Evolutionary conservation across 1,140 invertebrate genomes (phyloP).

Genomic region (Diuraphis noxia): DNA sequence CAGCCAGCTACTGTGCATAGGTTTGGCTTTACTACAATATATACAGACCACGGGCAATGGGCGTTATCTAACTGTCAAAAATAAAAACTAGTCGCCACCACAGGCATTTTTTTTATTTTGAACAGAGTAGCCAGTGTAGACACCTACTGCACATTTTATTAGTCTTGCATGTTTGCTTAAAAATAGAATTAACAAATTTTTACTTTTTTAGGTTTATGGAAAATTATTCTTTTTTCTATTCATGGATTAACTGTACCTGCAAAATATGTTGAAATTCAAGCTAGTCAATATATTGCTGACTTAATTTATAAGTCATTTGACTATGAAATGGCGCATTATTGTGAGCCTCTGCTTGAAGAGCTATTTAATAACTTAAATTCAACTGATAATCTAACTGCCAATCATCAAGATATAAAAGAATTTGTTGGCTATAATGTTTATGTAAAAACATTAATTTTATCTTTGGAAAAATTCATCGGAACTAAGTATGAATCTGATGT

Average conservation of each 20-base stretch:
- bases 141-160: neutral
- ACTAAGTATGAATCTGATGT: neutral
- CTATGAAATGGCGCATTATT: neutral
- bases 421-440: constrained; percentile 11
- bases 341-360: neutral
- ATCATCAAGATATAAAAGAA: neutral
- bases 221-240: neutral
- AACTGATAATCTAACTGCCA: neutral
- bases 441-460: constrained; percentile 37
- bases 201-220: constrained; percentile 37
- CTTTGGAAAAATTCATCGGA: constrained; percentile 29
- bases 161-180: neutral
- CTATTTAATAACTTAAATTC: neutral
- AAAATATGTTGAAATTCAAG: constrained; percentile 42
- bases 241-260: neutral
- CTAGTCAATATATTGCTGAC: constrained; percentile 31
- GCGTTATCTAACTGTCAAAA: too few species aligned
- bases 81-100: too few species aligned
- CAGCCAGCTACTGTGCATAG: too few species aligned
- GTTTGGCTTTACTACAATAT: too few species aligned
- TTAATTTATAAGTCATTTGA: constrained; percentile 40
- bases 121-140: too few species aligned
- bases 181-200: neutral
- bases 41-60: too few species aligned
- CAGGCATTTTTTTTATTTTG: too few species aligned